Conservation (phyloP, 2,113 vertebrate genomes). For the Ceratotherium simum region DNA sequence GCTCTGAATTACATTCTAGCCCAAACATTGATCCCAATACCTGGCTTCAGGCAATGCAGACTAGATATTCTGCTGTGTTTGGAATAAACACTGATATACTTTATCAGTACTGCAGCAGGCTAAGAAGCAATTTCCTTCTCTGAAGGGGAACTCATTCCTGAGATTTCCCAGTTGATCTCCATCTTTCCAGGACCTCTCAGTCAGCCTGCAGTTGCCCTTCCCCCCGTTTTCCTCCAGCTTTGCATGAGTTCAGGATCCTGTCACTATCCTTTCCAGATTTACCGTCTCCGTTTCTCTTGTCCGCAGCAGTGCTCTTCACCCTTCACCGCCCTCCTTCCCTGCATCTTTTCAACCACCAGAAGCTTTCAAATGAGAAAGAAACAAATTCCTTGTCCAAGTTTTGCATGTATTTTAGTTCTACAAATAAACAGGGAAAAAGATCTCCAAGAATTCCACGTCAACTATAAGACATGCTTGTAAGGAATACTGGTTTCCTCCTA, state of each 20-base stretch:
- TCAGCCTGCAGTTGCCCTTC: background rate
- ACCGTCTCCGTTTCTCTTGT: background rate
- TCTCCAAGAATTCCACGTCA: conserved; percentile 13
- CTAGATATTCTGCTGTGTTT: background rate
- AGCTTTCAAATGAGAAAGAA: background rate
- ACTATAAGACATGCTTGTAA: background rate
- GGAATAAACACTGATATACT: background rate
- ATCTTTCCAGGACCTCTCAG: background rate
- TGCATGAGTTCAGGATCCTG: background rate
- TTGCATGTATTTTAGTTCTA: background rate
- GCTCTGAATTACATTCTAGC: background rate
- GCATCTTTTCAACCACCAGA: conserved; percentile 4
- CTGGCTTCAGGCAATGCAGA: background rate
- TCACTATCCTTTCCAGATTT: background rate
- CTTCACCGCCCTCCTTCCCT: background rate
- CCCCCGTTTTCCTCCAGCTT: background rate
- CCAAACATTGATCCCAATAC: background rate
- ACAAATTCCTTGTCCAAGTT: background rate
- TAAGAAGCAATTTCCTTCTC: background rate
- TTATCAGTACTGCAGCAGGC: background rate
- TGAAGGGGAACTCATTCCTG: background rate
- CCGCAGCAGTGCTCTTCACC: background rate
- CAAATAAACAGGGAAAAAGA: background rate
- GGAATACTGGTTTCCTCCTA: conserved; percentile 44
- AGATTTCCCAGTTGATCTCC: background rate